These are phyloP conservation scores for Drosophila virilis DNA, from an alignment of 1,140 invertebrate species.

Conservation along the genomic window DNA sequence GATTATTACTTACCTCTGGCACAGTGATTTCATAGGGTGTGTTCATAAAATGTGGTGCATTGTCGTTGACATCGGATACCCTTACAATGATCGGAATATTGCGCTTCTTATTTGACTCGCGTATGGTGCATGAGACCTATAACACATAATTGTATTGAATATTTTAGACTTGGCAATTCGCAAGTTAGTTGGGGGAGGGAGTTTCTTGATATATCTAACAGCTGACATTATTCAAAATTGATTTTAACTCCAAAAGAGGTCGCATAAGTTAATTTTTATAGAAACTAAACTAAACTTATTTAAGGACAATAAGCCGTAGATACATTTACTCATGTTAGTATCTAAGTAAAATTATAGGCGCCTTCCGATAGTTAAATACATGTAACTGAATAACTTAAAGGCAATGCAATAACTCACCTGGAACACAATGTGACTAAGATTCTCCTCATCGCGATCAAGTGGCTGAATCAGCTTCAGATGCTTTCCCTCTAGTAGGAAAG, in stretches of 20 bases:
- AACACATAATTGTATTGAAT: slow-evolving; percentile 40
- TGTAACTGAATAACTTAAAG: not conserved
- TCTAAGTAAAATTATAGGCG: too few species aligned
- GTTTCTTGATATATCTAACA: too few species aligned
- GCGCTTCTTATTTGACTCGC: slow-evolving; percentile 89
- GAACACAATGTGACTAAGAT: slow-evolving; percentile 94
- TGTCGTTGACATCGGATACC: slow-evolving; percentile 96
- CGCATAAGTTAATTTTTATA: too few species aligned
- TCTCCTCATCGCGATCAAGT: slow-evolving; percentile 93
- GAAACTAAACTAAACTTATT: too few species aligned
- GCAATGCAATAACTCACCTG: slow-evolving; percentile 86
- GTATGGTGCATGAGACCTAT: slow-evolving; percentile 91
- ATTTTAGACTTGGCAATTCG: not conserved
- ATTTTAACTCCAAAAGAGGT: too few species aligned
- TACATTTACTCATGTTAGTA: too few species aligned
- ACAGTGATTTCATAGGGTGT: slow-evolving; percentile 92
- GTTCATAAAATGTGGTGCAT: slow-evolving; percentile 91
- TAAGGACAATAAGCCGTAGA: too few species aligned
- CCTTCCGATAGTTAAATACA: too few species aligned
- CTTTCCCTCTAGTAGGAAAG: slow-evolving; percentile 93
- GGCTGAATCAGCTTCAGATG: slow-evolving; percentile 91
- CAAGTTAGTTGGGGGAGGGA: too few species aligned
- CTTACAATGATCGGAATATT: slow-evolving; percentile 95
- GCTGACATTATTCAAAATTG: too few species aligned
- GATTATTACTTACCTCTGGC: slow-evolving; percentile 89